A percentile compares a stretch with the other conserved stretches of the same genome.
Conservation (phyloP, 37 sponge, comb jelly and placozoan species). For the Hexactinellida sp. region DNA sequence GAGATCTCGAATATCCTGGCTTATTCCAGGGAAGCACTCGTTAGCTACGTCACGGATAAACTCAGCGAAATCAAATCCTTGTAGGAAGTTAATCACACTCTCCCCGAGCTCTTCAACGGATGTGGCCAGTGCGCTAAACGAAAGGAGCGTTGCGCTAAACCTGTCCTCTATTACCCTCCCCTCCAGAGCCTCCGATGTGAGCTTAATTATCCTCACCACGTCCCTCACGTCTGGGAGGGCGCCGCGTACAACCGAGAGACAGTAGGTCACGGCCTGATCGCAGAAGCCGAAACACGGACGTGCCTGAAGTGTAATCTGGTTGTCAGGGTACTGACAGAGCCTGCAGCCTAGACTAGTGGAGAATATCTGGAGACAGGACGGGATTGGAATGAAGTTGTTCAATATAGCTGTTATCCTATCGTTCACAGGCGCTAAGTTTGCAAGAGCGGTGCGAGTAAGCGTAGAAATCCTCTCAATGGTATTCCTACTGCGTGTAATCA, state of each 20-base stretch:
- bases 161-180: neutral
- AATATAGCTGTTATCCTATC: neutral
- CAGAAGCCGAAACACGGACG: neutral
- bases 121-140: neutral
- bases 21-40: neutral
- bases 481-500: neutral
- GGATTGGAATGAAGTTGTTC: neutral
- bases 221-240: neutral
- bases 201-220: neutral
- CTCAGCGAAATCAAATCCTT: neutral
- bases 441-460: neutral
- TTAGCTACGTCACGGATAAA: slow-evolving; percentile 15
- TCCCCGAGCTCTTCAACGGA: neutral
- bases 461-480: neutral
- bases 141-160: neutral
- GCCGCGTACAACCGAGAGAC: neutral
- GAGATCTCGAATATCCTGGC: neutral
- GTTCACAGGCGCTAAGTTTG: neutral
- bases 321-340: neutral
- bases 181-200: neutral
- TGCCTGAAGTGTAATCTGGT: neutral
- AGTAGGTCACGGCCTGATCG: neutral
- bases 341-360: slow-evolving; percentile 4
- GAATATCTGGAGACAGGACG: neutral
- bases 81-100: neutral